Evolutionary conservation across 2,888 invertebrate genomes (phyloP).

Genomic region (Sicus ferrugineus): DNA sequence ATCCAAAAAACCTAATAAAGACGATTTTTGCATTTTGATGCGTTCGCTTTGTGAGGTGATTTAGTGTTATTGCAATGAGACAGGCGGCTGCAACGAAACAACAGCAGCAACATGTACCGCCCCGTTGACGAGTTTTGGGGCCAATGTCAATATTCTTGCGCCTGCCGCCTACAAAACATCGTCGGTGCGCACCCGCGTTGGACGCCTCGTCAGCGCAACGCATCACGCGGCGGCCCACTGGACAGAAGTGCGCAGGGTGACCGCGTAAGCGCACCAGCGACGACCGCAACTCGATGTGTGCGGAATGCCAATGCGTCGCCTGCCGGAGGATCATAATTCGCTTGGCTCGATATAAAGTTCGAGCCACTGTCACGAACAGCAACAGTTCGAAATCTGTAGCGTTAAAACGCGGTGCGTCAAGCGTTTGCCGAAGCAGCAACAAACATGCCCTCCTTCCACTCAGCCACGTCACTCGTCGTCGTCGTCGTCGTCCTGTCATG

Average conservation of each 20-base stretch:
- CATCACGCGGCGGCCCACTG: no score
- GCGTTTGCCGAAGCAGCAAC: conserved; percentile 1
- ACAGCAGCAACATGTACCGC: conserved; percentile 6
- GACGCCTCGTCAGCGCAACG: no score
- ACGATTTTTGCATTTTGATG: conserved; percentile 39
- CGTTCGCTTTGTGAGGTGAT: conserved; percentile 12
- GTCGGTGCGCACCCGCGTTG: background rate
- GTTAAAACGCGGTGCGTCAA: background rate
- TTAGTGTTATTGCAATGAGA: conserved; percentile 26
- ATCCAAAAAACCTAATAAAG: conserved; percentile 21
- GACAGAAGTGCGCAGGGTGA: background rate
- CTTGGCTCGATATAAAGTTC: conserved; percentile 27
- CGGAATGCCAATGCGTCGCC: conserved; percentile 18
- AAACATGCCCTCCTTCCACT: background rate
- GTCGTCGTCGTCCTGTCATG: conserved; percentile 6
- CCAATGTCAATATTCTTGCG: conserved; percentile 37
- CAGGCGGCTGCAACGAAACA: background rate
- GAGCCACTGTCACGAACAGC: conserved; percentile 16
- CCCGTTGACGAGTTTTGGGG: conserved; percentile 33
- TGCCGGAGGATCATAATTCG: conserved; percentile 3
- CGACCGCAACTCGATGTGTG: background rate
- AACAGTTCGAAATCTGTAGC: conserved; percentile 25
- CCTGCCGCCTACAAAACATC: conserved; percentile 25
- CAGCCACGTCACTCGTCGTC: background rate
- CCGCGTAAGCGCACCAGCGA: background rate